phyloP scores from a whole-genome alignment of 2,888 invertebrate genomes.

The Poecilobothrus nobilitatus region DNA sequence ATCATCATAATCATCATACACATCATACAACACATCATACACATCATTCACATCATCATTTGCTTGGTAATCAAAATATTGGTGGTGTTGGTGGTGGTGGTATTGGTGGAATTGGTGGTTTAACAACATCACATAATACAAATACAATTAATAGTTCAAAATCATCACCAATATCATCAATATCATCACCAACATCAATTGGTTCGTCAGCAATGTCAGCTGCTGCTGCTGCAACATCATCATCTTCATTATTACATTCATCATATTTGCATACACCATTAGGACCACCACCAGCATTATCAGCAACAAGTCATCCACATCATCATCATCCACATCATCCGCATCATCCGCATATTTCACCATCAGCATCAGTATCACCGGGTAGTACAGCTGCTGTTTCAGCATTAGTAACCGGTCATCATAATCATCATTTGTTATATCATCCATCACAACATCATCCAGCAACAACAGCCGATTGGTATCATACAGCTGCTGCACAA shows the following conservation, averaged over 20 bases:
- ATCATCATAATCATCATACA: constrained; percentile 32
- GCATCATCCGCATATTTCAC: constrained; percentile 22
- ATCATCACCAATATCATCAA: constrained; percentile 25
- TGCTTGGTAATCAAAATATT: constrained; percentile 16
- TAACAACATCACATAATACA: constrained; percentile 27
- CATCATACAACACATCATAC: constrained; percentile 26
- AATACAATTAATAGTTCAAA: constrained; percentile 20
- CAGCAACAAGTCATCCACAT: constrained; percentile 25
- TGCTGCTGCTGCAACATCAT: constrained; percentile 31
- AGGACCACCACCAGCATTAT: constrained; percentile 35
- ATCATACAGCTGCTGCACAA: constrained; percentile 40
- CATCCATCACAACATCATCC: constrained; percentile 43
- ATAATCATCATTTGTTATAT: constrained; percentile 42
- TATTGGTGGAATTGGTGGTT: not conserved
- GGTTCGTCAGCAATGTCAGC: constrained; percentile 29
- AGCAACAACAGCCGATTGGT: constrained; percentile 41
- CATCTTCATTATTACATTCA: constrained; percentile 37
- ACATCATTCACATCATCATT: constrained; percentile 20
- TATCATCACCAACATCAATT: constrained; percentile 39
- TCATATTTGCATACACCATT: constrained; percentile 41
- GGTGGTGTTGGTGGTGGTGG: constrained; percentile 13
- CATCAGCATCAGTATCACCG: constrained; percentile 28
- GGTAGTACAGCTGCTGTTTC: constrained; percentile 32
- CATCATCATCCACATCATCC: constrained; percentile 31
- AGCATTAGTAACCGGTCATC: constrained; percentile 35